Evolutionary conservation across 2,888 invertebrate genomes (phyloP).

Genomic region (Axea sp.): DNA sequence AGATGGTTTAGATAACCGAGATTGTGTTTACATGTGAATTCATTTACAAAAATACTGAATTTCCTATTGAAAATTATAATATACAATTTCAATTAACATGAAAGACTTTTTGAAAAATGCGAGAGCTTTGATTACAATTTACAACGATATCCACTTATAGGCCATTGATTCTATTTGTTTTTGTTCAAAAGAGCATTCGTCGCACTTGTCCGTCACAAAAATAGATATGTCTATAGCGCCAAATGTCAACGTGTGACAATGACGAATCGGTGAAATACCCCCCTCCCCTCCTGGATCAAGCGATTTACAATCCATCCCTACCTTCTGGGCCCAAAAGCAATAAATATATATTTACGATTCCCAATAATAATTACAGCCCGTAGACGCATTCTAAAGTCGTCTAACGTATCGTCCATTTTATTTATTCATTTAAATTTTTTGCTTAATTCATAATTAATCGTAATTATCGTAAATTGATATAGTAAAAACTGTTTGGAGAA

Average conservation of each 20-base stretch:
- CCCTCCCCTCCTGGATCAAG: no score
- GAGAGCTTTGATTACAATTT: constrained; percentile 29
- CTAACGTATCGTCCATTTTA: constrained; percentile 32
- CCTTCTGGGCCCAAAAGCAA: constrained; percentile 27
- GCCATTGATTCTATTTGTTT: constrained; percentile 48
- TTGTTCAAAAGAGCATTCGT: constrained; percentile 28
- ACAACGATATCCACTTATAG: constrained; percentile 29
- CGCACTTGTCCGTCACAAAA: constrained; percentile 55
- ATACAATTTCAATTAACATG: not conserved
- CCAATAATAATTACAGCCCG: constrained; percentile 54
- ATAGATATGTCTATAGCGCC: constrained; percentile 57
- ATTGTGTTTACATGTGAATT: no score
- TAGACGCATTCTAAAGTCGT: constrained; percentile 23
- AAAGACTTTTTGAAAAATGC: constrained; percentile 8
- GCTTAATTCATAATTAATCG: constrained; percentile 11
- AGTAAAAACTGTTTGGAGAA: constrained; percentile 39
- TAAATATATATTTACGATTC: constrained; percentile 48
- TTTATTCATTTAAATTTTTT: constrained; percentile 1
- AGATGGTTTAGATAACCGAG: no score
- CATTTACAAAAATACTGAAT: constrained; percentile 31
- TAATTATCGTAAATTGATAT: constrained; percentile 20
- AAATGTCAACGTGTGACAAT: constrained; percentile 35
- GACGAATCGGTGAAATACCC: constrained; percentile 42
- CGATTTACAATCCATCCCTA: constrained; percentile 46
- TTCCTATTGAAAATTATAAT: not conserved